These are phyloP conservation scores for Aldabrachelys gigantea DNA, from an alignment of 2,113 vertebrate genomes.

Conservation along the genomic window DNA sequence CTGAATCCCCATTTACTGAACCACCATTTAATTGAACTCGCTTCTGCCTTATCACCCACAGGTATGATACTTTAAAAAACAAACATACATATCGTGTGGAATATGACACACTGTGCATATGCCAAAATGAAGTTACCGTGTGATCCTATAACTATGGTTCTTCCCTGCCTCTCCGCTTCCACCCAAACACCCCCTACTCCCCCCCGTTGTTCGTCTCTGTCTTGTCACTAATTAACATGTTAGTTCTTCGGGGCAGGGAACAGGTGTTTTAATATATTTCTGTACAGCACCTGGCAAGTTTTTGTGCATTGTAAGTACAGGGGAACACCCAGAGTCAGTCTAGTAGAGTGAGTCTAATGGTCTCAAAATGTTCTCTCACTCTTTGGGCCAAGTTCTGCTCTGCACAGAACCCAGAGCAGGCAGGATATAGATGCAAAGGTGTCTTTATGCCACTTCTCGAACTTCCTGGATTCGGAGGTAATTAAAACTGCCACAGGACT, in stretches of 20 bases:
- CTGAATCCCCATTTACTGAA: constrained; percentile 8
- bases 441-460: not conserved
- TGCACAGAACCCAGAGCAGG: not conserved
- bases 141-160: constrained; percentile 25
- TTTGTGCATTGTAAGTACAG: constrained; percentile 12
- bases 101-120: constrained; percentile 7
- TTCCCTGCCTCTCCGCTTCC: constrained; percentile 12
- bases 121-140: constrained; percentile 38
- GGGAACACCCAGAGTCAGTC: constrained; percentile 14
- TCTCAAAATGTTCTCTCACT: not conserved
- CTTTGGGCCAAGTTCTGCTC: not conserved
- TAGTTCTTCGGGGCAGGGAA: not conserved
- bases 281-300: not conserved
- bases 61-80: constrained; percentile 20
- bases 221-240: constrained; percentile 46
- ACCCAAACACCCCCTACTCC: not conserved
- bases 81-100: constrained; percentile 41
- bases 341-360: constrained; percentile 12
- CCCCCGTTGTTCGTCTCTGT: not conserved
- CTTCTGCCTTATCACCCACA: constrained; percentile 10
- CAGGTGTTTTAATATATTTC: constrained; percentile 55
- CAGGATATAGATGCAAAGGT: not conserved
- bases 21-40: not conserved
- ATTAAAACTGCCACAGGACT: not conserved
- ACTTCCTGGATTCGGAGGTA: not conserved